Base-by-base conservation (phyloP, 2,797 vertebrate genomes). In the Syngnathus acus region DNA sequence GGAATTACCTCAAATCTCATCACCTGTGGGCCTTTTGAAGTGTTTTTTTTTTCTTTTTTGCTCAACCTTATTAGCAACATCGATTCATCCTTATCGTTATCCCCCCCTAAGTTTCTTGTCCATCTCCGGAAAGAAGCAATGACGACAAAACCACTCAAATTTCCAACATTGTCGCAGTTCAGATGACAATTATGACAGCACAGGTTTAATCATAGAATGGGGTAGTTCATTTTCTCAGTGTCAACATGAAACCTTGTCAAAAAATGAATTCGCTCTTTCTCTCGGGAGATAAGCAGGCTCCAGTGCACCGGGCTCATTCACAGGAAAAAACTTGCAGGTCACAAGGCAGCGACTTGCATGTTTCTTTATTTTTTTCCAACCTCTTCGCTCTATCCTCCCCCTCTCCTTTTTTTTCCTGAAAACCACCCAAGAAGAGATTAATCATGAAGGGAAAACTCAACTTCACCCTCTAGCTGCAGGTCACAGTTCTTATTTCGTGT, bases 341-440 rank as follows among this genome's bases (percentile, higher is more conserved):
- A 88, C 90, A 90, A 92, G 87, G 90, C 91, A 92, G 90, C 87
- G 88, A 92, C 88, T 89, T 89, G 89, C 91, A 87, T 91, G 90
- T 89, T 87, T 93, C 94, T 88, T 90, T 89, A 82, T 89, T 87
- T 80, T 64, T 86, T 81, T 78, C 74, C 80, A 76, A 82, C 67
- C 81, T 72, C 85, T 73, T 71, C 32, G 65, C 86, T 86, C 85
- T 73, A 78, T 82, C 86, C 78, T 81, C 83, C 79, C 82, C 77
- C 82, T 78, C 79, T 78, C 76, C 61, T 74, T 89, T 89, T 64
- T 62, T 62, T 84, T 83, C 67, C 87, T 89, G 89, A 94, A 94
- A 94, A 93, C 94, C 94, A 95, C 94, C 93, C 93, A 95, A 95
- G 94, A 95, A 95, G 94, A 95, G 95, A 97, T 96, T 95, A 96